Conservation (phyloP, 2,797 vertebrate species). For the Syngnathus rostellatus region DNA sequence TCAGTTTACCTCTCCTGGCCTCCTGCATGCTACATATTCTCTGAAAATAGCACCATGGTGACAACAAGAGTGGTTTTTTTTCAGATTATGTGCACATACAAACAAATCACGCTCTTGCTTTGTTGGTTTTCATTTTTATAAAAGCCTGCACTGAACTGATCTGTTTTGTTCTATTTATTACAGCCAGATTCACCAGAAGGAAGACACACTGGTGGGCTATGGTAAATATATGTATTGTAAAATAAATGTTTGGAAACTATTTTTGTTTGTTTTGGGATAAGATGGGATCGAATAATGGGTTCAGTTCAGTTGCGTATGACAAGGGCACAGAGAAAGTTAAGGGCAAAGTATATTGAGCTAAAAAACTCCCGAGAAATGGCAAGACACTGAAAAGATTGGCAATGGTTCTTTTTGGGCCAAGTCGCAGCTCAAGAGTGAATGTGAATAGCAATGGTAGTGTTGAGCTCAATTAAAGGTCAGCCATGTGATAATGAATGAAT, state of each 20-base stretch:
- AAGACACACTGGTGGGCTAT: slow-evolving; percentile 65
- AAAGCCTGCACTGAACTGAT: slow-evolving; percentile 6
- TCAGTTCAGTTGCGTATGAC: not conserved
- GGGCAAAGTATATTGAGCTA: not conserved
- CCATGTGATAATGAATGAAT: not conserved
- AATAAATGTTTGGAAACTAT: not conserved
- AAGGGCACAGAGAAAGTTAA: not conserved
- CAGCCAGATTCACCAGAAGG: slow-evolving; percentile 63
- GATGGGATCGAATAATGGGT: not conserved
- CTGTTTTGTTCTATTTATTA: slow-evolving; percentile 41
- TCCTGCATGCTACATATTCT: slow-evolving; percentile 45
- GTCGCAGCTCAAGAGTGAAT: not conserved
- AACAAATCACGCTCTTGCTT: too few species aligned
- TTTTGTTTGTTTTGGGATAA: not conserved
- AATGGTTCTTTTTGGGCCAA: too few species aligned
- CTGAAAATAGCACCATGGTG: slow-evolving; percentile 32
- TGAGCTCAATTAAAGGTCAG: not conserved
- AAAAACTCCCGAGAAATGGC: not conserved
- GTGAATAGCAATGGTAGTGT: not conserved
- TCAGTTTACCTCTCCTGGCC: slow-evolving; percentile 20
- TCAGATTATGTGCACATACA: too few species aligned
- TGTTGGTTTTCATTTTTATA: not conserved
- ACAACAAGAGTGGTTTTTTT: slow-evolving; percentile 23
- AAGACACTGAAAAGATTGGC: not conserved
- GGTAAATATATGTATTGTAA: slow-evolving; percentile 55